phyloP scores from a whole-genome alignment of 2,888 invertebrate genomes.

The Troides helena region DNA sequence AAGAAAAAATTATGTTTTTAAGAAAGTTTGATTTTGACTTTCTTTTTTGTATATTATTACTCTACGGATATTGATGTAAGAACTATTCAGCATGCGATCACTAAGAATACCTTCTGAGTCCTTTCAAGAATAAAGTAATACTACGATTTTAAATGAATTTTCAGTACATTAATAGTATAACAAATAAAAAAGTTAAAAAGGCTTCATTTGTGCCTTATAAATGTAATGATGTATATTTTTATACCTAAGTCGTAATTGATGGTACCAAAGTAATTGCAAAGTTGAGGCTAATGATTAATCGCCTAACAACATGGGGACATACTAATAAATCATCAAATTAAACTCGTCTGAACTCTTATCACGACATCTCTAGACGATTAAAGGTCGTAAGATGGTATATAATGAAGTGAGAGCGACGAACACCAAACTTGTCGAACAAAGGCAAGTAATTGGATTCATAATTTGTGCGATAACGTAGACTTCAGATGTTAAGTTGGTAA shows the following conservation, averaged over 20 bases:
- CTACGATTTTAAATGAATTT: not conserved
- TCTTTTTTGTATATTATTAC: too few relatives aligned
- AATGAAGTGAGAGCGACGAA: slow-evolving; percentile 45
- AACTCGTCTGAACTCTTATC: slow-evolving; percentile 32
- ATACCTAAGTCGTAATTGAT: slow-evolving; percentile 11
- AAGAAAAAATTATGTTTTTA: too few relatives aligned
- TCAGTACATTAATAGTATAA: not conserved
- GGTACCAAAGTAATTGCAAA: slow-evolving; percentile 1
- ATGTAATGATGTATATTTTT: not conserved
- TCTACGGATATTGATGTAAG: too few relatives aligned
- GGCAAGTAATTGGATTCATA: slow-evolving; percentile 50
- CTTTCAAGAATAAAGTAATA: not conserved
- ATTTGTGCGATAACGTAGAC: slow-evolving; percentile 44
- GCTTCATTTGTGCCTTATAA: not conserved
- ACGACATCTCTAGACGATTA: slow-evolving; percentile 34
- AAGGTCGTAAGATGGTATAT: slow-evolving; percentile 38
- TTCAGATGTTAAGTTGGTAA: slow-evolving; percentile 29
- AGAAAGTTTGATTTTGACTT: too few relatives aligned
- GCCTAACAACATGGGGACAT: slow-evolving; percentile 21
- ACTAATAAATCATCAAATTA: slow-evolving; percentile 28
- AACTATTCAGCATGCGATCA: too few relatives aligned
- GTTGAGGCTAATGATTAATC: slow-evolving; percentile 24
- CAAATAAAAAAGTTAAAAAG: not conserved
- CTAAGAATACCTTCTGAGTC: too few relatives aligned
- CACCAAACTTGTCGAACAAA: slow-evolving; percentile 44